Evolutionary conservation across 2,113 vertebrate genomes (phyloP).

Genomic region (Thryonomys swinderianus): DNA sequence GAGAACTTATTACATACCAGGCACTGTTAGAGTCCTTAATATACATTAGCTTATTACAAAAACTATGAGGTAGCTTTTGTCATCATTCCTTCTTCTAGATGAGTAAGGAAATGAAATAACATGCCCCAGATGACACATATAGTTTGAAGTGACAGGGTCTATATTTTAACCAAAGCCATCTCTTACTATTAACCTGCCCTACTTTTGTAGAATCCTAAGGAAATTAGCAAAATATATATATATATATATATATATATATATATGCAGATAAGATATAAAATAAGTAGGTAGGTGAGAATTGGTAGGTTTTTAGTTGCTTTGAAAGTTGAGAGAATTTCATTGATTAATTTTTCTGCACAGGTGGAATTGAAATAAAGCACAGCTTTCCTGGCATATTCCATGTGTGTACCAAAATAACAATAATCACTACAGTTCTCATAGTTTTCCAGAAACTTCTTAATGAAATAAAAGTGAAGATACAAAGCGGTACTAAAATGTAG

Average conservation of each 20-base stretch:
- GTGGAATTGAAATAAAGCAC: conserved; percentile 21
- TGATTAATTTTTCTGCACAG: conserved; percentile 39
- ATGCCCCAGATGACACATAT: not conserved
- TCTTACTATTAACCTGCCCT: not conserved
- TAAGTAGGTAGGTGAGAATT: not conserved
- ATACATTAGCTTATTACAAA: not conserved
- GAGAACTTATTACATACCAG: not conserved
- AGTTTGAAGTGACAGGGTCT: not conserved
- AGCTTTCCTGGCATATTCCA: conserved; percentile 4
- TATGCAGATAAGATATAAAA: conserved; percentile 15
- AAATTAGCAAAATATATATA: too few relatives aligned
- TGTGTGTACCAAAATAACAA: conserved; percentile 30
- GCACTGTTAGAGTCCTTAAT: not conserved
- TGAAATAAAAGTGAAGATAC: conserved; percentile 1
- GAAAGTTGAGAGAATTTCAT: not conserved
- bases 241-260: too few relatives aligned
- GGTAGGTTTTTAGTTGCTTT: conserved; percentile 11
- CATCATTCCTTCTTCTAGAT: not conserved
- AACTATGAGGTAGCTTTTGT: not conserved
- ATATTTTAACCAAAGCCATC: not conserved
- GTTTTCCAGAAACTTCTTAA: not conserved
- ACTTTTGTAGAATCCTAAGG: not conserved
- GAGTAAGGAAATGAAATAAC: not conserved
- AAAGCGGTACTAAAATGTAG: conserved; percentile 53
- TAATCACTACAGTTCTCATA: not conserved